These are phyloP conservation scores for Oenanthe oenanthe DNA, from an alignment of 2,113 vertebrate genomes.

Conservation along the genomic window DNA sequence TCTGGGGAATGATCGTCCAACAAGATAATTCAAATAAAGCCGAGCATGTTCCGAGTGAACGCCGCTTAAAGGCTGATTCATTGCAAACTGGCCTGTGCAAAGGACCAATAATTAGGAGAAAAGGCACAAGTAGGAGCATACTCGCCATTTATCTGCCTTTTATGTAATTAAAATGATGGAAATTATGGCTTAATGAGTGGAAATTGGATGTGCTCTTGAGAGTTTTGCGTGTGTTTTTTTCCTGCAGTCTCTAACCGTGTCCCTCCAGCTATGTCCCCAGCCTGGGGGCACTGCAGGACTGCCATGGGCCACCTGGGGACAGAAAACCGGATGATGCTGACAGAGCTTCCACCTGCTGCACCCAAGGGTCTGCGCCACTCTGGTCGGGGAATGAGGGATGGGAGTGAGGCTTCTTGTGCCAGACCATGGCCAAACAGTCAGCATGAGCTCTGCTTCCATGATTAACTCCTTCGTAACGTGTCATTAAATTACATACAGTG, in stretches of 20 bases:
- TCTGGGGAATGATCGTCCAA: slow-evolving; percentile 65
- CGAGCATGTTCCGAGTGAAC: slow-evolving; percentile 32
- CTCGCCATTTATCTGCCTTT: not conserved
- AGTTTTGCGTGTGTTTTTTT: not conserved
- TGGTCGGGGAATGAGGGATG: accelerated
- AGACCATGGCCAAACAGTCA: not conserved
- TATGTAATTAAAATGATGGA: slow-evolving; percentile 26
- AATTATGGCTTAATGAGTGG: not conserved
- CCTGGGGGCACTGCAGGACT: not conserved
- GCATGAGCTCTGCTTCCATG: not conserved
- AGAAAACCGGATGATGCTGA: accelerated
- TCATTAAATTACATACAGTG: not conserved
- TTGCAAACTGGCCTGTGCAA: not conserved
- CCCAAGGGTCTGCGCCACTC: not conserved
- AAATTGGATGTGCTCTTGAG: slow-evolving; percentile 5
- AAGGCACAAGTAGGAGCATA: not conserved
- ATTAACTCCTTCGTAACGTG: not conserved
- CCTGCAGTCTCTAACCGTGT: accelerated
- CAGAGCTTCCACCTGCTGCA: not conserved
- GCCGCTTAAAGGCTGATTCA: slow-evolving; percentile 16
- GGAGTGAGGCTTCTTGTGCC: accelerated
- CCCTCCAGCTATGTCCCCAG: not conserved
- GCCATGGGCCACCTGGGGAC: not conserved
- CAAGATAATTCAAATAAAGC: slow-evolving; percentile 66
- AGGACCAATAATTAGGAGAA: slow-evolving; percentile 30